Evolutionary conservation across 2,797 vertebrate species (phyloP).

Genomic region (Simalia tracyae): DNA sequence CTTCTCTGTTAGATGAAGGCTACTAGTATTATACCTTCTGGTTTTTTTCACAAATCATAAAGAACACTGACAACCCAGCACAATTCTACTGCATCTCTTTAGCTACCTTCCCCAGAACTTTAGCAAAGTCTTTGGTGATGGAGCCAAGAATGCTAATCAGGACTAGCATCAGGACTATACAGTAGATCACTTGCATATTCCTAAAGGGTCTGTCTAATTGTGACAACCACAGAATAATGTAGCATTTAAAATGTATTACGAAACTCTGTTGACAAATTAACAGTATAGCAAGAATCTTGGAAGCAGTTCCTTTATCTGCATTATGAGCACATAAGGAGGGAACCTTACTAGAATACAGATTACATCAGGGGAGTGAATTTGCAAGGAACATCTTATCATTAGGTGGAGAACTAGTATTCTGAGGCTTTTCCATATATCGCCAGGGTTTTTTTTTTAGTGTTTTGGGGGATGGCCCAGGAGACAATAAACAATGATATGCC

Average conservation of each 20-base stretch:
- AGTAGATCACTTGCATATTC: neutral
- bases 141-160: neutral
- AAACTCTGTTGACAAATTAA: neutral
- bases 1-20: neutral
- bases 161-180: neutral
- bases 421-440: neutral
- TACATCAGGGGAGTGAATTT: neutral
- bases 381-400: neutral
- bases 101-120: neutral
- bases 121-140: neutral
- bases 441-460: neutral
- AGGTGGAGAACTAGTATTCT: neutral
- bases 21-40: neutral
- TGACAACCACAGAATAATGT: neutral
- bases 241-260: neutral
- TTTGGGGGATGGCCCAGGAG: neutral
- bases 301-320: neutral
- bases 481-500: neutral
- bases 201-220: neutral
- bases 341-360: neutral
- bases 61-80: neutral
- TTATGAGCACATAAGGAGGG: neutral
- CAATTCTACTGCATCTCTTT: neutral
- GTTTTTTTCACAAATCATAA: neutral
- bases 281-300: neutral